Percentiles rank a stretch among this genome's conserved stretches.
Evolutionary conservation across 2,113 vertebrate genomes (phyloP).

Genomic region (Sisor rabdophorus): DNA sequence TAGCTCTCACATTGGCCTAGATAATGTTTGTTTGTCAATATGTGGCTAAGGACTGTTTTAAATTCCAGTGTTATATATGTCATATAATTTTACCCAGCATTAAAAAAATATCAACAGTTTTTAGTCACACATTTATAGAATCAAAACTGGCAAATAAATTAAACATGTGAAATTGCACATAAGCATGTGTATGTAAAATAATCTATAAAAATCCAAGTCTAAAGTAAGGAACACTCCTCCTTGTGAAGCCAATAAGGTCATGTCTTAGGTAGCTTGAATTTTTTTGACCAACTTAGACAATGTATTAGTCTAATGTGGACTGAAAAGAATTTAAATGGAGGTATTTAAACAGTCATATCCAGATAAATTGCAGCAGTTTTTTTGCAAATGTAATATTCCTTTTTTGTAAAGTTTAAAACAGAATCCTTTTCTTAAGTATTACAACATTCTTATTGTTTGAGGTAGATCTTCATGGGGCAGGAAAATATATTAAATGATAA

Average conservation of each 20-base stretch:
- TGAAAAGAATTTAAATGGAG: slow-evolving; percentile 30
- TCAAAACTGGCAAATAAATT: slow-evolving; percentile 38
- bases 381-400: slow-evolving; percentile 45
- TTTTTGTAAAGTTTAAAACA: slow-evolving; percentile 49
- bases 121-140: slow-evolving; percentile 30
- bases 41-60: slow-evolving; percentile 31
- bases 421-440: slow-evolving; percentile 50
- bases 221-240: slow-evolving; percentile 11
- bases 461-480: slow-evolving; percentile 82
- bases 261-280: slow-evolving; percentile 27
- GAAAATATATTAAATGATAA: slow-evolving; percentile 60
- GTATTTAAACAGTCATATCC: slow-evolving; percentile 41
- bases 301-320: slow-evolving; percentile 20
- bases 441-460: slow-evolving; percentile 69
- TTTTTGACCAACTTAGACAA: slow-evolving; percentile 23
- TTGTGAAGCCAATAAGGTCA: not conserved
- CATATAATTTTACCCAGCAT: slow-evolving; percentile 30
- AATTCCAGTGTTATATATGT: slow-evolving; percentile 47
- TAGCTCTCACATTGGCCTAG: slow-evolving; percentile 1
- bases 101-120: slow-evolving; percentile 27
- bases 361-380: slow-evolving; percentile 51
- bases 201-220: slow-evolving; percentile 19
- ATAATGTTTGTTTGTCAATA: slow-evolving; percentile 12
- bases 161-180: slow-evolving; percentile 33
- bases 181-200: slow-evolving; percentile 21